Conservation (phyloP, 2,113 vertebrate species). For the Empidonax traillii region DNA sequence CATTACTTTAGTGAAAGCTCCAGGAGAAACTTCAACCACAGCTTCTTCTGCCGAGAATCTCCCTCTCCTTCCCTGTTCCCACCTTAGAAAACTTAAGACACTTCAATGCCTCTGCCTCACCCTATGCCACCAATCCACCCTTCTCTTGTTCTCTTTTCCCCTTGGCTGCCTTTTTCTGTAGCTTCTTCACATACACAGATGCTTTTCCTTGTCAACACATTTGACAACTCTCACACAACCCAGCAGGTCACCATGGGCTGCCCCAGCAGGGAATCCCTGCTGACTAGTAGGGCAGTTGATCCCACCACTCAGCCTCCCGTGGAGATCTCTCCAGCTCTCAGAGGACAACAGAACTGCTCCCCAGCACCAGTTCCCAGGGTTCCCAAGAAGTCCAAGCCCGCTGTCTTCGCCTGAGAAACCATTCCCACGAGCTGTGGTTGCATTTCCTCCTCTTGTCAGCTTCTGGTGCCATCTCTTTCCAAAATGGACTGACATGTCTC, state of each 20-base stretch:
- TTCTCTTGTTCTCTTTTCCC: not conserved
- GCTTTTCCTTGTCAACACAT: not conserved
- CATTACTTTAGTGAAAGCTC: not conserved
- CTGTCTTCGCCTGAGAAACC: not conserved
- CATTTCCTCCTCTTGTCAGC: not conserved
- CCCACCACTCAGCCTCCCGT: too few species aligned
- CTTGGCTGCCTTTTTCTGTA: not conserved
- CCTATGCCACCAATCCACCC: not conserved
- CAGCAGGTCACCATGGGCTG: not conserved
- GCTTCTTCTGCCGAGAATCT: not conserved
- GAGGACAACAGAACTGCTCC: not conserved
- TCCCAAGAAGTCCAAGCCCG: not conserved
- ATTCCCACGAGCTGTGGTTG: not conserved
- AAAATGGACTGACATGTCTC: not conserved
- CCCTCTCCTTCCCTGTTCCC: not conserved
- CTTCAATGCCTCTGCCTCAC: not conserved
- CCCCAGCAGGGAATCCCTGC: not conserved
- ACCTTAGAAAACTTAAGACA: not conserved
- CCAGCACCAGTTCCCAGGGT: not conserved
- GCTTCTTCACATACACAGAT: not conserved
- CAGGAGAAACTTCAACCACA: not conserved
- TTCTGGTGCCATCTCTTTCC: not conserved
- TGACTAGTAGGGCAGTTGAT: fast-evolving
- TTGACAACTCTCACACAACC: too few species aligned
- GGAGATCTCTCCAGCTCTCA: not conserved